Base-by-base conservation (phyloP, 2,888 invertebrate species). In the Napeogenes inachia region DNA sequence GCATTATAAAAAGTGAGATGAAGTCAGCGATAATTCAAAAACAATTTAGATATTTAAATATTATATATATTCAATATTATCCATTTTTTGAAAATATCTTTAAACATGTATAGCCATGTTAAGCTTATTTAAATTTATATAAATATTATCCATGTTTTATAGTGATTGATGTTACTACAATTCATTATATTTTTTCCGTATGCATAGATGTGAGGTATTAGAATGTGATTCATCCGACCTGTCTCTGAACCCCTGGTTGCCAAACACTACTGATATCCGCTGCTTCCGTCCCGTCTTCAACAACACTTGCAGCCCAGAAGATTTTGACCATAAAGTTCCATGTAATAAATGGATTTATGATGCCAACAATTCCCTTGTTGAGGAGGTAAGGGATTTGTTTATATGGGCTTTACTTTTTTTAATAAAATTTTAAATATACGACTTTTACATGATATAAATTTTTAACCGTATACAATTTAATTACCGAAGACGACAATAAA, bases 291-390 rank as follows among this genome's bases (percentile, higher is more conserved):
- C 67, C 12, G 21, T 62, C 2, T 62, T 30, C 2, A 4, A 35
- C 5, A 13, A 35, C 5, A 61, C 45, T 32, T 69, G 60, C 46
- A 4, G 13, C 4, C 13, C 54, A 10, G 56, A 54, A 10, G 61
- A 61, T 12, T 45, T 64, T 1, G n/a, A 56, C 2, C 4, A 35
- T 6, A 42, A 33, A 3, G 61, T 63, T 30, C 21, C 30, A 13
- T 68, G 68, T 32, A 54, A 60, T 2, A 38, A 55, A 3, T 68
- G 64, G 64, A 56, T 64, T 13, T 68, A 66, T 21, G 62, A 64
- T 0, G 35, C 59, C 0, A 59, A 45, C 3, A 10, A 68, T 38
- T 66, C 68, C n/a, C 30, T 68, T 32, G 67, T 68, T 38, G 56
- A 47, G 10, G 68, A 68, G 64, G 68, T 68, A 63, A 4, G 13